Percentiles rank a stretch among this genome's conserved stretches.
Conservation (phyloP, 2,797 vertebrate species). For the Crocodylus rhombifer region DNA sequence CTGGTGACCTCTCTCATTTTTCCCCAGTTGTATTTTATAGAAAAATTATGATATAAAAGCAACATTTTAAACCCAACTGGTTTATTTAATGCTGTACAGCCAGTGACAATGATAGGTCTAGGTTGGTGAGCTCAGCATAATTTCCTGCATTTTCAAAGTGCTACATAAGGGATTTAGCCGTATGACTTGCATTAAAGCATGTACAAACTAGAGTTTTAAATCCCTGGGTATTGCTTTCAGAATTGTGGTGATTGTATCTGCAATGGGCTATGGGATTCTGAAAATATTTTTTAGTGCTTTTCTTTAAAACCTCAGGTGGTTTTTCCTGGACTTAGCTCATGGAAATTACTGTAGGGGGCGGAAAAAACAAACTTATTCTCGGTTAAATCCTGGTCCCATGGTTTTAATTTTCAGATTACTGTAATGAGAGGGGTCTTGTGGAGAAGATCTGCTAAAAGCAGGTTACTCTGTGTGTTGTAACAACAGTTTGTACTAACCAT, state of each 20-base stretch:
- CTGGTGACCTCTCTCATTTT: neutral
- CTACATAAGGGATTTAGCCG: constrained; percentile 1
- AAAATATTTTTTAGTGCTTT: neutral
- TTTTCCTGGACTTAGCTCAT: constrained; percentile 13
- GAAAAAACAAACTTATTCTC: neutral
- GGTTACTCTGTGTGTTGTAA: neutral
- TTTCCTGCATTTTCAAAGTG: neutral
- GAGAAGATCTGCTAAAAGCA: neutral
- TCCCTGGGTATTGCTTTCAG: neutral
- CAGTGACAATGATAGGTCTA: neutral
- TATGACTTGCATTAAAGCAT: constrained; percentile 16
- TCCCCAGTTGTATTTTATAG: neutral
- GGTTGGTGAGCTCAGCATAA: neutral
- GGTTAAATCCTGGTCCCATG: neutral
- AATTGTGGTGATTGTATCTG: constrained; percentile 13
- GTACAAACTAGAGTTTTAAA: neutral
- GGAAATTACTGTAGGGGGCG: neutral
- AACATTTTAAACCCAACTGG: neutral
- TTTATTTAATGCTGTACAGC: neutral
- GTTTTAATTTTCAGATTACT: neutral
- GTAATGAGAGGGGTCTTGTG: neutral
- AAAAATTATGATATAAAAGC: neutral
- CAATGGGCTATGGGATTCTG: neutral
- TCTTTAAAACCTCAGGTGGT: constrained; percentile 6
- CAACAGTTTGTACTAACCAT: neutral